phyloP scores from a whole-genome alignment of 2,797 vertebrate genomes.

The Gallinago stenura region DNA sequence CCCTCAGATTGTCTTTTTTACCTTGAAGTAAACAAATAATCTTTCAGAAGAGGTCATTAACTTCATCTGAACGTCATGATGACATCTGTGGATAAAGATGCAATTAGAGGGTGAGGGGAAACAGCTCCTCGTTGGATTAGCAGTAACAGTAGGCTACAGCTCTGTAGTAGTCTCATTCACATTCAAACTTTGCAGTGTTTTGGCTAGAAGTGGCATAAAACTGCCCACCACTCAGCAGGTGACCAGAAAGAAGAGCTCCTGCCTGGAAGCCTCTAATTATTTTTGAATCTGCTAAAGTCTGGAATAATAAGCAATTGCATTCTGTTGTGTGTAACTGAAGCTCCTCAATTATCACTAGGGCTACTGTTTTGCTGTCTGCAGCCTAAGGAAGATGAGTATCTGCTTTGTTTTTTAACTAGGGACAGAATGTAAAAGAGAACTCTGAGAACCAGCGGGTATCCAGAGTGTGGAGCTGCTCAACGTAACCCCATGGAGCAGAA shows the following conservation, averaged over 20 bases:
- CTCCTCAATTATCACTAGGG: not conserved
- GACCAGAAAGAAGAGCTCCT: not conserved
- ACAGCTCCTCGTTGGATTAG: not conserved
- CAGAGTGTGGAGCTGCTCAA: not conserved
- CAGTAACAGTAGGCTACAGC: not conserved
- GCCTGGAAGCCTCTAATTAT: constrained; percentile 18
- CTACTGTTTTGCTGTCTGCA: not conserved
- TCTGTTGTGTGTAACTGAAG: not conserved
- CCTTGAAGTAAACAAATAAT: not conserved
- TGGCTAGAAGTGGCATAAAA: not conserved
- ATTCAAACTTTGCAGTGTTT: not conserved
- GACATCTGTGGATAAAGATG: not conserved
- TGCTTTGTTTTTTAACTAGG: not conserved
- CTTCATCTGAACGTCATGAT: not conserved
- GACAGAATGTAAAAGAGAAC: not conserved
- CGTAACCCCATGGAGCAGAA: not conserved
- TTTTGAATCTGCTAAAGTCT: constrained; percentile 11
- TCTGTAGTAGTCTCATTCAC: not conserved
- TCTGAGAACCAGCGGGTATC: not conserved
- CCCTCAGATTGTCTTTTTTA: not conserved
- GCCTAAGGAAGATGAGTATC: not conserved
- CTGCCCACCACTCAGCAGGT: not conserved
- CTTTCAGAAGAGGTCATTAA: not conserved
- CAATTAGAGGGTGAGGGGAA: not conserved
- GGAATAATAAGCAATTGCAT: not conserved